Base-by-base conservation (phyloP, 2,113 vertebrate genomes). In the Pipra filicauda region DNA sequence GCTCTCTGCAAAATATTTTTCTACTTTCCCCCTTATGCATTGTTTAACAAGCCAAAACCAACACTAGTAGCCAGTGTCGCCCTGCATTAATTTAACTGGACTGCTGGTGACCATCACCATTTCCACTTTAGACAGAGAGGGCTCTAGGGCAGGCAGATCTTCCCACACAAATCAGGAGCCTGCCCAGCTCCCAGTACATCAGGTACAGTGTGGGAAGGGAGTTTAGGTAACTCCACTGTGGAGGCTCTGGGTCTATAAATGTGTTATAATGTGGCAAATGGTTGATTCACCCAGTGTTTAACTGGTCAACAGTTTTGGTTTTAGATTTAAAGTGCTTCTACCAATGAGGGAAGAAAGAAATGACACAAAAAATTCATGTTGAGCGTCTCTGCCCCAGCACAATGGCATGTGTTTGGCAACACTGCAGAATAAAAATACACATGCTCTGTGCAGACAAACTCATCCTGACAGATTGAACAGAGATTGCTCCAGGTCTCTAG, bases 401-500 rank as follows among this genome's bases (percentile, higher is more conserved):
- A 89, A 51, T 59, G 49, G 80, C 80, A 79, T 58, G 90, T 81
- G 57, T 84, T 75, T 94, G 88, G 92, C 88, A 94, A 87, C 71
- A 83, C 48, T 5, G 24, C 57, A 94, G 92, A 96, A 91, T 48
- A 93, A 95, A 95, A 84, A 96, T 93, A 94, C 28, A 94, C 72
- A 64, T 55, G 58, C 37, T 75, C 61, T 91, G 37, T 48, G 52
- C 49, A 95, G 88, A 94, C 84, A 81, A 95, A 97, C 83, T 92
- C 93, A 86, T 88, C 65, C 85, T 93, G 94, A 77, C 95, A 97
- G 90, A 89, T 9, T 86, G 82, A 92, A 72, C 74, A 82, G 59
- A 88, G 57, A 89, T 41, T 61, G 88, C 91, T 85, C 41, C 86
- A 57, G 90, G 92, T 81, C 92, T 80, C 65, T 57, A 54, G 66